Evolutionary conservation across 2,888 invertebrate genomes (phyloP), one percentile per base, ranked within the genome.

Genomic region (Hemicrepidius hirtus): DNA sequence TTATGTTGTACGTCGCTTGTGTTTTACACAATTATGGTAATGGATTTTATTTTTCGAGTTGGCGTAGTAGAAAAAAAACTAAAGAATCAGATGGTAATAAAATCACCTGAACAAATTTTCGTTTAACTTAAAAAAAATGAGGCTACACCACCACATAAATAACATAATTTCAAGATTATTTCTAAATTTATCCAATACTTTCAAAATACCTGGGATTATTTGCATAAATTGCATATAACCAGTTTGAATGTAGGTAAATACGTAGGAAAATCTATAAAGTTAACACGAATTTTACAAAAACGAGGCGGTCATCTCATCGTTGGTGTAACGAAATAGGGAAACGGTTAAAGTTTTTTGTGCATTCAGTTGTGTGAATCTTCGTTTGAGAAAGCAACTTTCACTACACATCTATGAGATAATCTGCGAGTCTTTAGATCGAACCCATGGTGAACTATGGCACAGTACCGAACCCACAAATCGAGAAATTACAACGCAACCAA

Each of bases 371-470:
- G 75, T 75, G 75, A 75, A 75, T 75, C 75, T 73, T 72, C 67
- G 65, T 50, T 67, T 59, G 75, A 73, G 75, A 75, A 75, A 75
- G 75, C 75, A 64, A 75, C 75, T 75, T 75, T 75, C 75, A 75
- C 75, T 68, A 35, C n/a, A 50, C 71, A 68, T 71, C 66, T 74
- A 64, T 74, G 68, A 71, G 71, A 71, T 74, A 74, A 74, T 71
- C 68, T 59, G 18, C 3, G 57, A 60, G 49, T 60, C 50, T 49
- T 62, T 46, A 49, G 68, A 68, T 60, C 68, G 49, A 68, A 66
- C 41, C 40, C 40, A 16, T 46, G 64, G 70, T 57, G 64, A 64
- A 70, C 70, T 70, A 70, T 70, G 70, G 64, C 57, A 59, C 35
- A 21, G 59, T 44, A 62, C 68, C 68, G 68, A 68, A 68, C 68